phyloP scores from a whole-genome alignment of 2,113 vertebrate genomes.

The Vidua chalybeata region DNA sequence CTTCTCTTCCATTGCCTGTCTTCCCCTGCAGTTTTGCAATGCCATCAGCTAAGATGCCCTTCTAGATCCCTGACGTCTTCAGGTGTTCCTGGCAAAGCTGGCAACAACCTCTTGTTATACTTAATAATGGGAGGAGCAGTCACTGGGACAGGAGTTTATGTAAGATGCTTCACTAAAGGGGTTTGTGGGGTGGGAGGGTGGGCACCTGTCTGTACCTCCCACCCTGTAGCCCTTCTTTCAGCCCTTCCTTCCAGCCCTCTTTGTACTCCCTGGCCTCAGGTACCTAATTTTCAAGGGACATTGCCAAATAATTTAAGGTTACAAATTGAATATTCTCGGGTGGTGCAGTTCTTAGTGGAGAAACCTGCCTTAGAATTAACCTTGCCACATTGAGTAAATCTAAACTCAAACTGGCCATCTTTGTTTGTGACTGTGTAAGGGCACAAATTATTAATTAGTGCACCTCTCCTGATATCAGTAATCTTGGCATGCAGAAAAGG shows the following conservation, averaged over 20 bases:
- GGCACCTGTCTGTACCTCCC: background rate
- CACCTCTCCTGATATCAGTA: background rate
- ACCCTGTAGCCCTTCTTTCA: background rate
- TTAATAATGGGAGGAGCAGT: constrained; percentile 82
- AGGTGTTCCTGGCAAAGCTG: constrained; percentile 76
- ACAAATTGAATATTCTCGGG: background rate
- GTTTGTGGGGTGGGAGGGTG: constrained; percentile 26
- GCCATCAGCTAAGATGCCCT: constrained; percentile 71
- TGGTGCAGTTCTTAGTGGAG: background rate
- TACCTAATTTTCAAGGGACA: constrained; percentile 29
- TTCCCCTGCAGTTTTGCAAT: constrained; percentile 75
- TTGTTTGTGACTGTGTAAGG: background rate
- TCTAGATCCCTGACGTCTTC: constrained; percentile 81
- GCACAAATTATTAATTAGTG: background rate
- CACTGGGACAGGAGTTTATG: constrained; percentile 78
- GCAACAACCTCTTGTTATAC: constrained; percentile 79
- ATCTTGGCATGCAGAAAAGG: background rate
- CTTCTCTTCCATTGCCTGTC: constrained; percentile 63
- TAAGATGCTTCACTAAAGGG: constrained; percentile 70
- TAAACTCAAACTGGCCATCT: background rate
- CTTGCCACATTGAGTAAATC: background rate
- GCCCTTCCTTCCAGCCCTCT: background rate
- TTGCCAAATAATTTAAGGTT: background rate
- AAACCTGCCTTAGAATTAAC: background rate
- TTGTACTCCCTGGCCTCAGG: background rate